Evolutionary conservation across 2,113 vertebrate genomes (phyloP).

Genomic region (Prolemur simus): DNA sequence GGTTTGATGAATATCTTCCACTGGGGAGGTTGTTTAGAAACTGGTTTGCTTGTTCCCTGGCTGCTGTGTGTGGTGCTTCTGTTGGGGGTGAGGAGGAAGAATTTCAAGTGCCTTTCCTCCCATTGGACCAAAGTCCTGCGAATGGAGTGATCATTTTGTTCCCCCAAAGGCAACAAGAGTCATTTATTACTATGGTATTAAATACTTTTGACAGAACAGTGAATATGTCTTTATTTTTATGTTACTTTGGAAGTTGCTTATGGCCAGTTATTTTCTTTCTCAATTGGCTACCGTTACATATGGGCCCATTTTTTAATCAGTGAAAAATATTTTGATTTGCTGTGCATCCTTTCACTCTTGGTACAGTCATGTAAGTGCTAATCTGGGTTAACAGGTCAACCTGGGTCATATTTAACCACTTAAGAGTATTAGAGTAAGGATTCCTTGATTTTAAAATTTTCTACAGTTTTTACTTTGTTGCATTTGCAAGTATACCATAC

Average conservation of each 20-base stretch:
- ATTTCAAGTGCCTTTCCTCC: neutral
- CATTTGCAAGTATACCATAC: neutral
- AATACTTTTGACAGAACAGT: neutral
- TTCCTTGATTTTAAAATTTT: neutral
- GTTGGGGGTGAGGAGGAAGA: neutral
- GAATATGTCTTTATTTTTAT: neutral
- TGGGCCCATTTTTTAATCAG: neutral
- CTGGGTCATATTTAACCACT: neutral
- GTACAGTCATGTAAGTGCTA: neutral
- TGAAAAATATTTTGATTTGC: neutral
- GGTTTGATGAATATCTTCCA: neutral
- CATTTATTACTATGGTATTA: neutral
- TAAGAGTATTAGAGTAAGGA: neutral
- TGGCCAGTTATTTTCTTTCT: slow-evolving; percentile 11
- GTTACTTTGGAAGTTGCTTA: neutral
- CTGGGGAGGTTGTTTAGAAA: neutral
- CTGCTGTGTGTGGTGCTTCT: neutral
- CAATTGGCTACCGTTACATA: neutral
- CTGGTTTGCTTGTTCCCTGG: neutral
- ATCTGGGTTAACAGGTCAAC: neutral
- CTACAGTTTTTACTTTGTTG: neutral
- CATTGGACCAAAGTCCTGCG: neutral
- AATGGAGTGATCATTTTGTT: neutral
- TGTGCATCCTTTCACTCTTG: neutral
- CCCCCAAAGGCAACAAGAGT: neutral